Evolutionary conservation across 2,113 vertebrate species (phyloP).

Genomic region (Microcebus tavaratra): DNA sequence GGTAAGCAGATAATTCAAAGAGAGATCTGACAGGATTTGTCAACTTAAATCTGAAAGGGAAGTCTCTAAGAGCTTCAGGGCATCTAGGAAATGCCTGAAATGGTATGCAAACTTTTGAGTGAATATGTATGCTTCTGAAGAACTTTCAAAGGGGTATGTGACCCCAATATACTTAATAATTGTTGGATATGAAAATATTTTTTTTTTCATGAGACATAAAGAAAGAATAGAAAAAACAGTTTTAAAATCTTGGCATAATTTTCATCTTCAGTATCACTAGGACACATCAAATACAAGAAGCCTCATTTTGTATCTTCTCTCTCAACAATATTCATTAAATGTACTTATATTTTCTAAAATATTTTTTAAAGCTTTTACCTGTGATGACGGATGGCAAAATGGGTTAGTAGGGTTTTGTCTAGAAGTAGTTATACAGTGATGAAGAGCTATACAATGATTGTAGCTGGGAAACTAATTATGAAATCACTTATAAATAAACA

Average conservation of each 20-base stretch:
- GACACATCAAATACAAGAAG: constrained; percentile 67
- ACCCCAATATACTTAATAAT: neutral
- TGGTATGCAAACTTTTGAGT: neutral
- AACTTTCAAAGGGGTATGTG: neutral
- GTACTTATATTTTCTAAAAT: neutral
- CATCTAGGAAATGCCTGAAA: neutral
- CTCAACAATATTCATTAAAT: constrained; percentile 58
- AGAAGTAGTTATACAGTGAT: constrained; percentile 81
- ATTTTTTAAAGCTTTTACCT: constrained; percentile 85
- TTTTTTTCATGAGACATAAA: neutral
- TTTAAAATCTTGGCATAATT: neutral
- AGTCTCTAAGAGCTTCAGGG: neutral
- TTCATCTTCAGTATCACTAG: constrained; percentile 39
- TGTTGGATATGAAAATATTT: neutral
- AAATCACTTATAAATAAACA: constrained; percentile 78
- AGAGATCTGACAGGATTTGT: neutral
- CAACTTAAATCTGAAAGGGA: neutral
- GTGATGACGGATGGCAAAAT: constrained; percentile 82
- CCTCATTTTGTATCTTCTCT: constrained; percentile 26
- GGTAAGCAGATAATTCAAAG: neutral
- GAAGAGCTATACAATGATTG: constrained; percentile 83
- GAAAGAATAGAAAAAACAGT: neutral
- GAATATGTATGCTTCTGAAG: neutral
- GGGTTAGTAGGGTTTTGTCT: constrained; percentile 85
- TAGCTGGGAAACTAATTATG: constrained; percentile 83